phyloP scores from a whole-genome alignment of 1,140 invertebrate species.

The Drosophila watanabei region DNA sequence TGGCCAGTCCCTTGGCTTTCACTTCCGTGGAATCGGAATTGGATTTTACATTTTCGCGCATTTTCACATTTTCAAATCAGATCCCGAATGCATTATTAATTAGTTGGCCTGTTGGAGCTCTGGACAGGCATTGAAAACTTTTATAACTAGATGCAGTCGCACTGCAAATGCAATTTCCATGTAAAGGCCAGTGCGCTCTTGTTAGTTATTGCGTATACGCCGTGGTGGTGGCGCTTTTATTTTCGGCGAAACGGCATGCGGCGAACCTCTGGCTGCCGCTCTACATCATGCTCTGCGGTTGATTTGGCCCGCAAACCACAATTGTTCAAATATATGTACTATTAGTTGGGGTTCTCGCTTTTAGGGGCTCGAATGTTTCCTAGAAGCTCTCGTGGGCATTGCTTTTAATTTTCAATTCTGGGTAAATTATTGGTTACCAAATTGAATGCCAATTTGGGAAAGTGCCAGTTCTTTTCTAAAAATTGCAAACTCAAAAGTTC shows the following conservation, averaged over 20 bases:
- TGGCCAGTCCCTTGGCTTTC: background rate
- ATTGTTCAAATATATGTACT: slow-evolving; percentile 20
- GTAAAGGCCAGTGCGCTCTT: slow-evolving; percentile 31
- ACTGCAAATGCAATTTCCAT: slow-evolving; percentile 66
- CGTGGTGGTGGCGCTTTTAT: slow-evolving; percentile 30
- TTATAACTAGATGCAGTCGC: slow-evolving; percentile 47
- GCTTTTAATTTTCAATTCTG: slow-evolving; percentile 17
- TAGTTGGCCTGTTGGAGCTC: slow-evolving; percentile 28
- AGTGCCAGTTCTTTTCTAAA: background rate
- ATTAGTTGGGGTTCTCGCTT: slow-evolving; percentile 10
- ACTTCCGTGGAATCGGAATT: slow-evolving; percentile 33
- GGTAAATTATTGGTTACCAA: slow-evolving; percentile 10
- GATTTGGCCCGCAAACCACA: slow-evolving; percentile 33
- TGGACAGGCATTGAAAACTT: slow-evolving; percentile 20
- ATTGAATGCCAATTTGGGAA: background rate
- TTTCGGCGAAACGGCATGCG: slow-evolving; percentile 40
- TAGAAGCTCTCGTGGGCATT: slow-evolving; percentile 1
- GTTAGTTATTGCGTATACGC: slow-evolving; percentile 60
- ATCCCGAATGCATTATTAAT: slow-evolving; percentile 75
- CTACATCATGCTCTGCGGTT: slow-evolving; percentile 45
- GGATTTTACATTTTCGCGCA: slow-evolving; percentile 44
- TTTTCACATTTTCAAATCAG: slow-evolving; percentile 61
- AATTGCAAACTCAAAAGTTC: background rate
- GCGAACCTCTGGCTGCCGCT: slow-evolving; percentile 27
- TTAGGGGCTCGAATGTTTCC: slow-evolving; percentile 2